phyloP scores from a whole-genome alignment of 1,140 invertebrate genomes.

The Philopotamus ludificatus region DNA sequence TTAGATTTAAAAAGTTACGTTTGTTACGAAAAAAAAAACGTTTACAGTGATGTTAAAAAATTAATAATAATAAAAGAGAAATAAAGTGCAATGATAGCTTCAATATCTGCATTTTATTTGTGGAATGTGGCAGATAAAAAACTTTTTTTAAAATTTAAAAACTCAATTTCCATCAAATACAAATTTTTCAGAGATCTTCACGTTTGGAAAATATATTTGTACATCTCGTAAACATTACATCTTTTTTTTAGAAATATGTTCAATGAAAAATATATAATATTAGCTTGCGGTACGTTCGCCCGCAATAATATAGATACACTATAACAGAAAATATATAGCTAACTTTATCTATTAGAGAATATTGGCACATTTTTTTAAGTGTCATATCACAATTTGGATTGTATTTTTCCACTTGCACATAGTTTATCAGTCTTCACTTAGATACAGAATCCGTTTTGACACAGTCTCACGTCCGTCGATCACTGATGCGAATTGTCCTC shows the following conservation, averaged over 20 bases:
- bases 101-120: conserved; percentile 12
- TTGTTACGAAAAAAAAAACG: too few species aligned
- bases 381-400: conserved; percentile 40
- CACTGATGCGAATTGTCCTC: conserved; percentile 57
- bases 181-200: conserved; percentile 16
- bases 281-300: background rate
- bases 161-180: background rate
- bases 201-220: conserved; percentile 25
- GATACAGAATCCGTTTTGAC: background rate
- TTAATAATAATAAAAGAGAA: background rate
- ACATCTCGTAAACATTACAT: conserved; percentile 3
- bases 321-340: conserved; percentile 27
- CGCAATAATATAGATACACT: background rate
- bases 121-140: conserved; percentile 18
- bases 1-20: too few species aligned
- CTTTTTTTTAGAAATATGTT: background rate
- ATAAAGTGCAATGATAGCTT: background rate
- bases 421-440: conserved; percentile 35
- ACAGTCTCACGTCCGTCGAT: conserved; percentile 8
- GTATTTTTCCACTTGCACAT: background rate
- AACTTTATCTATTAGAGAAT: conserved; percentile 25
- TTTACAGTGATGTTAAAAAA: too few species aligned
- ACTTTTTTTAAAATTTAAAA: background rate
- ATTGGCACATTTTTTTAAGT: conserved; percentile 40
- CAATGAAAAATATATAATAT: conserved; percentile 20